These are phyloP conservation scores for Catamblyrhynchus diadema DNA, from an alignment of 2,797 vertebrate genomes.

Conservation along the genomic window DNA sequence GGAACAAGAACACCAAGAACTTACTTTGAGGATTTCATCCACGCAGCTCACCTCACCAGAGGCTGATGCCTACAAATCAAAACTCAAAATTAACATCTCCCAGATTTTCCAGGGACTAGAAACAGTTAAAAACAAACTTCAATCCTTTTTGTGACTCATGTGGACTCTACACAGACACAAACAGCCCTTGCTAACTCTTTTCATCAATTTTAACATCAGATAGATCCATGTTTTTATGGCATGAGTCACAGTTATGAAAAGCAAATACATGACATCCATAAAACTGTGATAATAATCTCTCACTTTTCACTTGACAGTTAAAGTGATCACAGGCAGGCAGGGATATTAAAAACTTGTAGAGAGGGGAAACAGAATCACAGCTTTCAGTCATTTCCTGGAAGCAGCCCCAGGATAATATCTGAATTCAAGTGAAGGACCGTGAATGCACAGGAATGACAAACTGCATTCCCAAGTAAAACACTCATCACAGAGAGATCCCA, in stretches of 20 bases:
- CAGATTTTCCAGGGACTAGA: background rate
- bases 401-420: background rate
- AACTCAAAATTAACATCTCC: conserved; percentile 30
- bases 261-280: background rate
- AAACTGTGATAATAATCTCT: background rate
- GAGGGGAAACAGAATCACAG: background rate
- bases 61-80: conserved; percentile 83
- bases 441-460: background rate
- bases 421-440: background rate
- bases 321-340: background rate
- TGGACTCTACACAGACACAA: background rate
- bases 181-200: background rate
- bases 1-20: background rate
- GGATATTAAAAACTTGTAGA: background rate
- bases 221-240: background rate
- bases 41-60: conserved; percentile 95
- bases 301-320: background rate
- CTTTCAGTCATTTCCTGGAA: background rate
- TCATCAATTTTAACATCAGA: background rate
- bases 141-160: background rate
- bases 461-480: background rate
- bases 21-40: conserved; percentile 98
- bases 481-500: background rate
- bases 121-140: conserved; percentile 16
- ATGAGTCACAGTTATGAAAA: conserved; percentile 33